phyloP scores from a whole-genome alignment of 2,797 vertebrate genomes.

The Anabas testudineus region DNA sequence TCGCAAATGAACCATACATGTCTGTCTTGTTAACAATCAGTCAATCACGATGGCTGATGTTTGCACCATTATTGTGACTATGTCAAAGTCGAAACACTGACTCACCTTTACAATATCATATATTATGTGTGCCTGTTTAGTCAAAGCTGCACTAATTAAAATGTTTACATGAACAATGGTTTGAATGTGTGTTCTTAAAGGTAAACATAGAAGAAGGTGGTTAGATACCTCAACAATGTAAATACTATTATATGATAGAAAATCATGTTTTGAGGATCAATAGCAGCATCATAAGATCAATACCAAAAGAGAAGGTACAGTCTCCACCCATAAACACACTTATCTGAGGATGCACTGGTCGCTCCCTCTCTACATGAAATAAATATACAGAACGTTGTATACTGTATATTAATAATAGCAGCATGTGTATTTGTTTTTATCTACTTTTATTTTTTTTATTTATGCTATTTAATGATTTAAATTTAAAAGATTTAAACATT shows the following conservation, averaged over 20 bases:
- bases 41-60: conserved; percentile 34
- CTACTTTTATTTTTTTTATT: no score
- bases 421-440: no score
- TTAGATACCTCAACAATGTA: no score
- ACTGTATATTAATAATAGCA: no score
- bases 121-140: background rate
- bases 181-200: background rate
- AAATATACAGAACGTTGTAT: no score
- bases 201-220: background rate
- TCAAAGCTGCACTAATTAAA: background rate
- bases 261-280: background rate
- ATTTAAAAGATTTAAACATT: background rate
- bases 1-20: conserved; percentile 41
- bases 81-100: conserved; percentile 10
- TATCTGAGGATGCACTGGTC: no score
- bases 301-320: no score
- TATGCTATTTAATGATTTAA: background rate
- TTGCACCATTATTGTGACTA: conserved; percentile 11
- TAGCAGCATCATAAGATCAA: no score
- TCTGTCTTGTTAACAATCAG: conserved; percentile 35
- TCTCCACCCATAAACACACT: no score
- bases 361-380: no score
- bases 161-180: background rate
- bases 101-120: background rate
- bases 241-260: no score